These are phyloP conservation scores for Protomyctophum bolini DNA, from an alignment of 2,113 vertebrate genomes.

Conservation along the genomic window DNA sequence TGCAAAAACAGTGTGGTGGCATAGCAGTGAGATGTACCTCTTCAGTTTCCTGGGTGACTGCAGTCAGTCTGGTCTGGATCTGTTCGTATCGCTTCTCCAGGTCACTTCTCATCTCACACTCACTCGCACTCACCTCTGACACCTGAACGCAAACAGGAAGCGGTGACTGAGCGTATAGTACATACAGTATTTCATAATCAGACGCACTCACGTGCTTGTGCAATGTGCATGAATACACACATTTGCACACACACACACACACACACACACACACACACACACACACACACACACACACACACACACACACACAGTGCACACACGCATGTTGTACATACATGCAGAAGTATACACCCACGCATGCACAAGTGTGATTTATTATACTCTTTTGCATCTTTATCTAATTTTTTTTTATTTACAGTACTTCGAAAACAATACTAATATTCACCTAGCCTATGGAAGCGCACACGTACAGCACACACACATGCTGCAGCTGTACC, in stretches of 20 bases:
- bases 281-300: slow-evolving; percentile 8
- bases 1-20: not conserved
- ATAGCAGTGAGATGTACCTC: slow-evolving; percentile 59
- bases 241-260: not conserved
- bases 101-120: slow-evolving; percentile 80
- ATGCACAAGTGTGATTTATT: too few relatives aligned
- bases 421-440: not conserved
- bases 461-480: not conserved
- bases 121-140: slow-evolving; percentile 77
- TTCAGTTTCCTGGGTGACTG: slow-evolving; percentile 77
- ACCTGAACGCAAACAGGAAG: slow-evolving; percentile 67
- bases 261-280: not conserved
- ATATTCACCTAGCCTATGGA: too few relatives aligned
- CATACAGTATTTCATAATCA: not conserved
- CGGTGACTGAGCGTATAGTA: not conserved
- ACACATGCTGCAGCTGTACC: slow-evolving; percentile 68
- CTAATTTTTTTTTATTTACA: too few relatives aligned
- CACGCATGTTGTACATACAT: not conserved
- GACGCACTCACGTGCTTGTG: too few relatives aligned
- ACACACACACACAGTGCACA: slow-evolving; percentile 4
- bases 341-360: not conserved
- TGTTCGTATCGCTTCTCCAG: slow-evolving; percentile 83
- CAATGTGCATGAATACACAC: not conserved
- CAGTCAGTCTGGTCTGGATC: slow-evolving; percentile 80
- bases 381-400: too few relatives aligned